Evolutionary conservation across 2,888 invertebrate genomes (phyloP).

Genomic region (Caenorhabditis plicata): DNA sequence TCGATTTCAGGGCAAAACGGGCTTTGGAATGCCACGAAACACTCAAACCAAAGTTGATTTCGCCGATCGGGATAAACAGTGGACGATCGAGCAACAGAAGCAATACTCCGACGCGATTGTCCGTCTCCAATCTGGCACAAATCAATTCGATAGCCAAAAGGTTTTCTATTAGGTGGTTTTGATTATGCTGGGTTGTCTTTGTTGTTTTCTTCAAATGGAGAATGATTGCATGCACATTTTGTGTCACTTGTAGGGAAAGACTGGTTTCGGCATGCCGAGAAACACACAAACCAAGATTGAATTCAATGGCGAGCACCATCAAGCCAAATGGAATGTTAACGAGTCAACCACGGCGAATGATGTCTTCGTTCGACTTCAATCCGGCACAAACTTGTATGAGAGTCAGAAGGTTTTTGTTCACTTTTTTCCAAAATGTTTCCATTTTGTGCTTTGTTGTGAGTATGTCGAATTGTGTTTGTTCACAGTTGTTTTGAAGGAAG

Average conservation of each 20-base stretch:
- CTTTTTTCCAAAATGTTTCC: background rate
- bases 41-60: conserved; percentile 56
- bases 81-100: conserved; percentile 50
- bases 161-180: conserved; percentile 16
- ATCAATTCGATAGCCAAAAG: conserved; percentile 59
- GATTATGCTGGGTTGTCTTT: background rate
- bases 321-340: conserved; percentile 44
- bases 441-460: background rate
- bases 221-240: too few species aligned
- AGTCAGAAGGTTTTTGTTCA: conserved; percentile 56
- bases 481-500: background rate
- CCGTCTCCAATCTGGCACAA: conserved; percentile 63
- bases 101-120: conserved; percentile 54
- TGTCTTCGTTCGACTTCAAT: conserved; percentile 61
- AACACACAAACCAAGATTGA: conserved; percentile 60
- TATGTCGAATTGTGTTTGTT: conserved; percentile 1
- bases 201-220: background rate
- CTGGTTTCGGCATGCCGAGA: conserved; percentile 63
- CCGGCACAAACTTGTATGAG: conserved; percentile 63
- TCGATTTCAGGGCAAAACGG: conserved; percentile 55
- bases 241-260: conserved; percentile 54
- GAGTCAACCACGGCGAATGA: conserved; percentile 48
- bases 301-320: conserved; percentile 52
- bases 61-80: conserved; percentile 52
- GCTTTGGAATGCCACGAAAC: conserved; percentile 61